These are phyloP conservation scores for Chromis chromis DNA, from an alignment of 2,797 vertebrate species.

Conservation along the genomic window DNA sequence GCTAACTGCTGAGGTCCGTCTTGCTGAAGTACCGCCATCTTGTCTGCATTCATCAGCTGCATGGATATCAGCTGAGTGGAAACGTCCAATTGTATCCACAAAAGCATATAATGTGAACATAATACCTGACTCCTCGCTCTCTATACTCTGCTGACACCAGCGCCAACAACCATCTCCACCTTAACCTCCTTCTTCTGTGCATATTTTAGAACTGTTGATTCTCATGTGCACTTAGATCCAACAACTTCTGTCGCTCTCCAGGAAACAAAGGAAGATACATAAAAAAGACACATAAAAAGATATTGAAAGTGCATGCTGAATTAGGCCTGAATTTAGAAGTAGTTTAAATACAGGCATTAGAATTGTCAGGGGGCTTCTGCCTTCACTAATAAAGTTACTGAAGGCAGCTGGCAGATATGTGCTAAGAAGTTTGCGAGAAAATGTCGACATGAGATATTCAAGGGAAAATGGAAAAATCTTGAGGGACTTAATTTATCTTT, in stretches of 20 bases:
- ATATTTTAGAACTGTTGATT: too few relatives aligned
- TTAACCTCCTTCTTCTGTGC: too few relatives aligned
- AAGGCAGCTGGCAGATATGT: not conserved
- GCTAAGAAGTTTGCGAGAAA: not conserved
- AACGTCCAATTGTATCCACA: not conserved
- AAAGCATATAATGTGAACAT: not conserved
- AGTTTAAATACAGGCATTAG: not conserved
- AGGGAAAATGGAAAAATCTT: not conserved
- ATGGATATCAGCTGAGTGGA: too few relatives aligned
- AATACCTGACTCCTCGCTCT: not conserved
- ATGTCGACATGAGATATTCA: slow-evolving; percentile 6
- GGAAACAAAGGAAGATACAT: not conserved
- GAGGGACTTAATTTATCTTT: slow-evolving; percentile 3
- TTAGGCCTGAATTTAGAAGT: too few relatives aligned
- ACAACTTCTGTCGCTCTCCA: not conserved
- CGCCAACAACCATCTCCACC: too few relatives aligned
- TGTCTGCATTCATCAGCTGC: too few relatives aligned
- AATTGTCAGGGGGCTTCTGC: not conserved
- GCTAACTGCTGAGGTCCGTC: too few relatives aligned
- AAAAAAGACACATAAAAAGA: too few relatives aligned
- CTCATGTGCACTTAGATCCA: too few relatives aligned
- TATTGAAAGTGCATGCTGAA: too few relatives aligned
- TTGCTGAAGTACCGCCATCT: too few relatives aligned
- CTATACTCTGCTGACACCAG: too few relatives aligned
- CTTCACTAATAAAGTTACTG: not conserved